Percentiles rank a stretch among this genome's conserved stretches.
Evolutionary conservation across 2,113 vertebrate species (phyloP).

Genomic region (Pollachius pollachius): DNA sequence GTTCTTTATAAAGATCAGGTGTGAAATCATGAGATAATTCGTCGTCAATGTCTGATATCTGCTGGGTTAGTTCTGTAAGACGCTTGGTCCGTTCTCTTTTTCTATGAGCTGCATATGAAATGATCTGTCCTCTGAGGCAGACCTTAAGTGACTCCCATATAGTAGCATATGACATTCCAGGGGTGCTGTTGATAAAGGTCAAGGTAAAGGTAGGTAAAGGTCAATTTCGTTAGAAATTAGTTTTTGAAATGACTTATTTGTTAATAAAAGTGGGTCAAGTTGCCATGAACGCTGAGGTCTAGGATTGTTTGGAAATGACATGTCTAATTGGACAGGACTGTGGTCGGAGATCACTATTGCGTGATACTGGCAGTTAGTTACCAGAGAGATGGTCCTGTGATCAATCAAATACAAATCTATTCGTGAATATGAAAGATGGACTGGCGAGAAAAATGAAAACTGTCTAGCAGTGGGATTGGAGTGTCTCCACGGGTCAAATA

Average conservation of each 20-base stretch:
- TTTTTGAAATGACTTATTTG: not conserved
- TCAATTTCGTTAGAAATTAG: not conserved
- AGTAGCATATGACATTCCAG: not conserved
- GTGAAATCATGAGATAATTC: no score
- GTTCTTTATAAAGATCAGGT: no score
- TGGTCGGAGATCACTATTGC: conserved; percentile 6
- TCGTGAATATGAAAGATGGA: conserved; percentile 6
- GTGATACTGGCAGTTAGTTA: conserved; percentile 11
- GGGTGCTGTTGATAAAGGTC: not conserved
- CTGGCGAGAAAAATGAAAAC: not conserved
- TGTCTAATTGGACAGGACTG: conserved; percentile 9
- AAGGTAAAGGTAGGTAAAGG: no score
- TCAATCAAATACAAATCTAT: conserved; percentile 8
- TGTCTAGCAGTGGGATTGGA: conserved; percentile 5
- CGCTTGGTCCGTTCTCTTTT: not conserved
- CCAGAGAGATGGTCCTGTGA: conserved; percentile 5
- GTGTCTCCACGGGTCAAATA: conserved; percentile 12
- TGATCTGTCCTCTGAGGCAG: not conserved
- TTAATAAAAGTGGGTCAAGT: conserved; percentile 2
- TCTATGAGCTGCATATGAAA: not conserved
- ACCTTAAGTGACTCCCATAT: not conserved
- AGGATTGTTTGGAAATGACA: conserved; percentile 8
- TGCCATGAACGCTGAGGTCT: conserved; percentile 4
- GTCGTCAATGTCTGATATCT: no score
- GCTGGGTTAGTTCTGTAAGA: no score